phyloP scores from a whole-genome alignment of 37 sponge, comb jelly and placozoan genomes.

The Axinella damicornis region DNA sequence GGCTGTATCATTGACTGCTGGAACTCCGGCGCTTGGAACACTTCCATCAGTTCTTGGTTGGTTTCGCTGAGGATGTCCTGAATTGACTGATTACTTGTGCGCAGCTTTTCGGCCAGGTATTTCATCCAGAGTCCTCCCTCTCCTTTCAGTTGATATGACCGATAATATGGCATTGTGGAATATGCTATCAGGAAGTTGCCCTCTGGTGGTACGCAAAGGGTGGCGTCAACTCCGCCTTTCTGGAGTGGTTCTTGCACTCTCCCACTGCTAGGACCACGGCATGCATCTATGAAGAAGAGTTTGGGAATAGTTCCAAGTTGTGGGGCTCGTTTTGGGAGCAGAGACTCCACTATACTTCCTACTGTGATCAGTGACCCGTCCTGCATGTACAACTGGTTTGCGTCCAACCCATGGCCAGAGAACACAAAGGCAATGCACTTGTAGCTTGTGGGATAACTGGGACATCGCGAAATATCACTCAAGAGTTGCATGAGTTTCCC shows the following conservation, averaged over 20 bases:
- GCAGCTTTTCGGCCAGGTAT: slow-evolving; percentile 2
- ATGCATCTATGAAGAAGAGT: slow-evolving; percentile 70
- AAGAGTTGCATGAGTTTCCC: background rate
- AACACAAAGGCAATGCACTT: slow-evolving; percentile 57
- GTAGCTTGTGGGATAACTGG: slow-evolving; percentile 13
- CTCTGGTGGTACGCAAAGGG: slow-evolving; percentile 8
- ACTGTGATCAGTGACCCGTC: slow-evolving; percentile 1
- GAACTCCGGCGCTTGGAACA: background rate
- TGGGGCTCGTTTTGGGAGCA: background rate
- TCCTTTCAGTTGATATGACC: slow-evolving; percentile 8
- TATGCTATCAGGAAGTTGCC: slow-evolving; percentile 51
- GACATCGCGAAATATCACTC: background rate
- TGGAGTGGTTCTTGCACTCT: background rate
- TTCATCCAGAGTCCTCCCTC: slow-evolving; percentile 43
- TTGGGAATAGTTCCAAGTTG: slow-evolving; percentile 28
- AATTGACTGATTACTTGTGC: slow-evolving; percentile 17
- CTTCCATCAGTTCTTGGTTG: background rate
- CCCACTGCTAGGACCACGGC: slow-evolving; percentile 16
- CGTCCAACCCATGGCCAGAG: slow-evolving; percentile 53
- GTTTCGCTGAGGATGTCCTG: slow-evolving; percentile 17
- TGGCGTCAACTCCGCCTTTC: slow-evolving; percentile 3
- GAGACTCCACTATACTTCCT: slow-evolving; percentile 5
- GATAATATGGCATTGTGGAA: slow-evolving; percentile 48
- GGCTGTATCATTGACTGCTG: background rate
- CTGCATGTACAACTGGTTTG: slow-evolving; percentile 12